These are phyloP conservation scores for Gadus chalcogrammus DNA, from an alignment of 2,113 vertebrate genomes.

Conservation along the genomic window DNA sequence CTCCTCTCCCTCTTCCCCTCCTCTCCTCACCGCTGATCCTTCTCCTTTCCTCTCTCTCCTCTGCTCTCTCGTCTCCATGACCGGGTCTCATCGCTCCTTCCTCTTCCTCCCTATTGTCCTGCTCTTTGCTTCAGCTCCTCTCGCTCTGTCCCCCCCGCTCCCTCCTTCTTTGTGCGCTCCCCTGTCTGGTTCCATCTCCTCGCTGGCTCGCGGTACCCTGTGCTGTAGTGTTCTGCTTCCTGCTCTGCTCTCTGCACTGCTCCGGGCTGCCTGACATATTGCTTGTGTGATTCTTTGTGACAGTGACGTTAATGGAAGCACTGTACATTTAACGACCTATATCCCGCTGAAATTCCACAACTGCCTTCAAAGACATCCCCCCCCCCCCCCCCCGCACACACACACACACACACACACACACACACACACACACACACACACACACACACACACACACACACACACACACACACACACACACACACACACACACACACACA, in stretches of 20 bases:
- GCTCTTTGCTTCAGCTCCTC: no score
- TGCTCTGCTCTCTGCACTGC: neutral
- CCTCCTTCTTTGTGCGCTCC: neutral
- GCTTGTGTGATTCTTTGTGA: conserved; percentile 51
- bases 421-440: no score
- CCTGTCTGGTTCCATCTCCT: conserved; percentile 5
- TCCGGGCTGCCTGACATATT: conserved; percentile 53
- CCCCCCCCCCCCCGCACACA: neutral
- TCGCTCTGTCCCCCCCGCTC: no score
- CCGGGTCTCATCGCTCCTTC: no score
- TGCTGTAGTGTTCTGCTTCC: neutral
- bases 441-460: conserved; percentile 21
- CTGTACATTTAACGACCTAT: conserved; percentile 57
- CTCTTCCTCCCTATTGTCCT: no score
- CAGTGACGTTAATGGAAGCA: conserved; percentile 65
- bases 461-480: conserved; percentile 23
- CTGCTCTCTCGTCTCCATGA: no score
- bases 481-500: conserved; percentile 17
- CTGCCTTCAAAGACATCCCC: neutral
- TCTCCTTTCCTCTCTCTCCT: no score
- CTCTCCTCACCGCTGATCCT: no score
- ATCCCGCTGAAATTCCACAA: conserved; percentile 40
- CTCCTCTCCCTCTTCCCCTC: no score
- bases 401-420: no score
- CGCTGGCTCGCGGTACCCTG: neutral